Percentiles rank a stretch among this genome's conserved stretches.
phyloP scores from a whole-genome alignment of 2,888 invertebrate genomes.

The Drosophila birchii region DNA sequence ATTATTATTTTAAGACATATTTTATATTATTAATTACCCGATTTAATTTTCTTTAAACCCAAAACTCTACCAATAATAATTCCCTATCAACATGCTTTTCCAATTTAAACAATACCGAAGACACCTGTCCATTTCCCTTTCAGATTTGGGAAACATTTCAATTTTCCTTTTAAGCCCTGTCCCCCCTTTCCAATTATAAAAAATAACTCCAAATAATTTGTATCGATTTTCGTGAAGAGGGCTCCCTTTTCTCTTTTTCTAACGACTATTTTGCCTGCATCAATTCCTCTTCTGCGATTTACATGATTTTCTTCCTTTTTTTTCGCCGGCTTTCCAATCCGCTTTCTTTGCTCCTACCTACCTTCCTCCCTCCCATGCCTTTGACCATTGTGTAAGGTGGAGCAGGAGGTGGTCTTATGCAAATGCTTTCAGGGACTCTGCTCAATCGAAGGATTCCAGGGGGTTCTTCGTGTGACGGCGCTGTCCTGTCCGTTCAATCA shows the following conservation, averaged over 20 bases:
- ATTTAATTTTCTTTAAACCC: not conserved
- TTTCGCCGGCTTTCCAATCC: slow-evolving; percentile 24
- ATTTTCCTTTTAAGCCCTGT: not conserved
- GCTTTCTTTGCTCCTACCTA: slow-evolving; percentile 1
- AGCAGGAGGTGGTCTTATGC: slow-evolving; percentile 57
- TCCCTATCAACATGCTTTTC: not conserved
- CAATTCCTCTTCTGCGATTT: slow-evolving; percentile 26
- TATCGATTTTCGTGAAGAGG: slow-evolving; percentile 29
- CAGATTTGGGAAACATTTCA: not conserved
- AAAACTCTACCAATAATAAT: not conserved
- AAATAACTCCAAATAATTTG: slow-evolving; percentile 32
- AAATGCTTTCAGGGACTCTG: slow-evolving; percentile 57
- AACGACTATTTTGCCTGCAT: slow-evolving; percentile 30
- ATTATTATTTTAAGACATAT: not conserved
- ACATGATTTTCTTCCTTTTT: slow-evolving; percentile 30
- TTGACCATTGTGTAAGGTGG: slow-evolving; percentile 39
- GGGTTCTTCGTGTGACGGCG: slow-evolving; percentile 3
- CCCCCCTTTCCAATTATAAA: slow-evolving; percentile 11
- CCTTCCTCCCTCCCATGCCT: not conserved
- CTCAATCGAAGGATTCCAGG: slow-evolving; percentile 47
- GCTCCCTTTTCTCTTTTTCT: not conserved
- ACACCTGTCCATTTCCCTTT: not conserved
- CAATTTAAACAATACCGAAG: slow-evolving; percentile 2
- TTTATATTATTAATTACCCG: not conserved
- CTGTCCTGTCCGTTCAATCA: slow-evolving; percentile 52